Base-by-base conservation (phyloP, 2,888 invertebrate genomes). In the Eumerus sabulonum region DNA sequence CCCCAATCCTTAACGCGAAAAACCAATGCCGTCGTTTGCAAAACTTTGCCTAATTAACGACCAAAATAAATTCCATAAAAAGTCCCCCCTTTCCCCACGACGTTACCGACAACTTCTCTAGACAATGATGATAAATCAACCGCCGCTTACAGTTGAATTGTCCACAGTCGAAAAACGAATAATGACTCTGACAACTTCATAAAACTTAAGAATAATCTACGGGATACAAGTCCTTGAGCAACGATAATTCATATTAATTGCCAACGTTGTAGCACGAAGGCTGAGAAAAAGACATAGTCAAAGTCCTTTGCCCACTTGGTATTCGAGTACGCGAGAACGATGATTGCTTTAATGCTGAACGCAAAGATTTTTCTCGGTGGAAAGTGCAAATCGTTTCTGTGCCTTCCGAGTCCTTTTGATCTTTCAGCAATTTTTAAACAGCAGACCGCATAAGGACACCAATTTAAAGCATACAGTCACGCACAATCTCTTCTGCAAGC, bases 161-260 rank as follows among this genome's bases (percentile, higher is more conserved):
- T 62, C 56, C 18, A 48, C 54, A 66, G 60, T 60, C 57, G 53
- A 72, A 72, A 71, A 67, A 59, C 62, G 62, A 72, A 67, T 72
- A 77, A 77, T 63, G 51, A 19, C 38, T 51, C 45, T 54, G 57
- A 77, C 72, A 67, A 76, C 72, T 72, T 62, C 62, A 13, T 47
- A 13, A 44, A 66, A 66, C 66, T 71, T 71, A 44, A 48, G 62
- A 57, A 72, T 72, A 45, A 77, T 77, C 66, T 72, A 19, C 47
- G 18, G 51, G 42, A 63, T 47, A 71, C 47, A 57, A 77, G 53
- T 62, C 50, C 67, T 56, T n/a, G 36, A 56, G 51, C 71, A 60
- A 72, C 62, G 72, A 77, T 77, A 77, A 77, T 77, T 77, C 72
- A 77, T 72, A 77, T 77, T 72, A 72, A 77, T 77, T 67, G 45